Conservation (phyloP, 2,113 vertebrate species). For the Aix galericulata region DNA sequence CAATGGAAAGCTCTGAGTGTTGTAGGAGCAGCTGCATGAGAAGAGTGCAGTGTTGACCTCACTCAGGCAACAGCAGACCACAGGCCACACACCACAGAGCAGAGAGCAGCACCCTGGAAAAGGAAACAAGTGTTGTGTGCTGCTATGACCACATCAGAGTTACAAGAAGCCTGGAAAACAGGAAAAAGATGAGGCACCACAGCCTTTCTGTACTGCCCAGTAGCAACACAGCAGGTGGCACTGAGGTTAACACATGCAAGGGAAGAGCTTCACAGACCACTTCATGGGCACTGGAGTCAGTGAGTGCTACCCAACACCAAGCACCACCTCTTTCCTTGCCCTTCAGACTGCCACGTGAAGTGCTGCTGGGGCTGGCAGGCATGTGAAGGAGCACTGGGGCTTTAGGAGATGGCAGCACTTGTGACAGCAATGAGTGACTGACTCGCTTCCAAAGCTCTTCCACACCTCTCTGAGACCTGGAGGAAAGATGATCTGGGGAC, state of each 20-base stretch:
- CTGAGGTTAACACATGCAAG: rapidly evolving
- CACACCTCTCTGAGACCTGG: neutral
- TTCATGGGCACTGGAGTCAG: neutral
- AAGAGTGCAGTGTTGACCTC: rapidly evolving
- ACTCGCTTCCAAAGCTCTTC: neutral
- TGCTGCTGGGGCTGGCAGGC: neutral
- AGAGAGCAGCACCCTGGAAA: neutral
- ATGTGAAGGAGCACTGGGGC: rapidly evolving
- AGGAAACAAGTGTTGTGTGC: neutral
- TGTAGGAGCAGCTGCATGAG: rapidly evolving
- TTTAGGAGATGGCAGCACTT: neutral
- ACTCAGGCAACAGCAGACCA: neutral
- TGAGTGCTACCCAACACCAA: neutral
- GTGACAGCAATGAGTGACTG: neutral
- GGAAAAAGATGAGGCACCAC: neutral
- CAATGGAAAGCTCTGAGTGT: neutral
- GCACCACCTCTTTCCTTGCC: neutral
- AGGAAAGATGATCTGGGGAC: neutral
- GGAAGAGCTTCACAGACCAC: neutral
- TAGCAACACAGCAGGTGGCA: neutral
- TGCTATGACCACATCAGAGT: neutral
- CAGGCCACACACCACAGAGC: neutral
- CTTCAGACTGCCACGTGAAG: neutral
- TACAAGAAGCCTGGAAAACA: neutral
- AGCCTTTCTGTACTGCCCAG: neutral